Percentiles rank a stretch among this genome's conserved stretches.
phyloP scores from a whole-genome alignment of 2,797 vertebrate genomes.

The Luscinia luscinia region DNA sequence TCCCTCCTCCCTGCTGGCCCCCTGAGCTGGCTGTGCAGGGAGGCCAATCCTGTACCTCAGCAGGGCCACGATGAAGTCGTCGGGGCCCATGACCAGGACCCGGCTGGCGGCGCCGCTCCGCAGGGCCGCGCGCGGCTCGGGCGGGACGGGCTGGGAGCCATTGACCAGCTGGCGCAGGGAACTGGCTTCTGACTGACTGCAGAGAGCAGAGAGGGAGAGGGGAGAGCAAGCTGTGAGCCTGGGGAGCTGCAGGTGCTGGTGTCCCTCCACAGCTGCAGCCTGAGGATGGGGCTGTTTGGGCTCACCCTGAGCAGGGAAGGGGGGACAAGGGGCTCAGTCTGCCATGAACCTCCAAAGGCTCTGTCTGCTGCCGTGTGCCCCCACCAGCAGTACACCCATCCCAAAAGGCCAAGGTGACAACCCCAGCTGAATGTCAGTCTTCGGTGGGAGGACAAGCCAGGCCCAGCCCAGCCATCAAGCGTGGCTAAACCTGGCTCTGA shows the following conservation, averaged over 20 bases:
- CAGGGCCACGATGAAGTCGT: constrained; percentile 93
- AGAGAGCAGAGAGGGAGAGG: background rate
- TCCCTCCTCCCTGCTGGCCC: background rate
- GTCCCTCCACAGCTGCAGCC: background rate
- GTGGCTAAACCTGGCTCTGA: background rate
- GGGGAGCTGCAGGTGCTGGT: background rate
- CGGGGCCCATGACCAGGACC: constrained; percentile 95
- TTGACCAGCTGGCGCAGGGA: constrained; percentile 88
- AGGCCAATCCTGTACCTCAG: constrained; percentile 83
- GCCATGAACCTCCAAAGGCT: background rate
- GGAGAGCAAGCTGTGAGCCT: background rate
- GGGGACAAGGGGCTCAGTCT: background rate
- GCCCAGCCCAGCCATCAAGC: background rate
- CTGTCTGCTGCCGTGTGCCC: background rate
- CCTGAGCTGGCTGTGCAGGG: background rate
- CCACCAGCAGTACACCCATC: background rate
- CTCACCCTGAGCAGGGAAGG: background rate
- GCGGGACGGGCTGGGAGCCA: constrained; percentile 83
- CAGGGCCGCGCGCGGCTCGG: constrained; percentile 79
- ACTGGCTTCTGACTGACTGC: constrained; percentile 88
- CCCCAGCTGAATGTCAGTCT: background rate
- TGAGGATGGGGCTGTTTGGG: background rate
- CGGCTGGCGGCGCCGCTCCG: constrained; percentile 86
- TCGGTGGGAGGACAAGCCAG: background rate
- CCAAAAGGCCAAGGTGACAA: background rate